These are phyloP conservation scores for Eupeodes corollae DNA, from an alignment of 1,140 invertebrate genomes.

Conservation along the genomic window DNA sequence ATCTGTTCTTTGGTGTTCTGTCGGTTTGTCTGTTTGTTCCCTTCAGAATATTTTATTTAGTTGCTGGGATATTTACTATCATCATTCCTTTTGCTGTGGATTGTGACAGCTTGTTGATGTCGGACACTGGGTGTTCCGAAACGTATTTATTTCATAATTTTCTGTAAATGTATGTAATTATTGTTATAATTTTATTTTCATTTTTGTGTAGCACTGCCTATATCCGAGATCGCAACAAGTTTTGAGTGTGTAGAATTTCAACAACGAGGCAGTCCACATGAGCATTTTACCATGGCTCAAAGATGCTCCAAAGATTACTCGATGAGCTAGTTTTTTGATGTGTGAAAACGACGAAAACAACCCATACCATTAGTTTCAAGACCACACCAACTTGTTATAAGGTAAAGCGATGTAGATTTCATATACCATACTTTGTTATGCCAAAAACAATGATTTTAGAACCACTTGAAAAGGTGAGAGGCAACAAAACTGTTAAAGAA, in stretches of 20 bases:
- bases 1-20: too few relatives aligned
- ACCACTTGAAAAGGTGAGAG: neutral
- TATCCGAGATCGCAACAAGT: neutral
- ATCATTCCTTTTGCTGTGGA: too few relatives aligned
- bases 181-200: too few relatives aligned
- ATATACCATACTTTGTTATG: neutral
- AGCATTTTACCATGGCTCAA: conserved; percentile 5
- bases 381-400: conserved; percentile 3
- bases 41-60: too few relatives aligned
- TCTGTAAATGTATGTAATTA: too few relatives aligned
- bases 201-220: too few relatives aligned
- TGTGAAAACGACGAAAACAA: conserved; percentile 3
- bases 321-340: neutral
- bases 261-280: conserved; percentile 2
- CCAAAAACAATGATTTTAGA: neutral
- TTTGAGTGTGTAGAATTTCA: conserved; percentile 7
- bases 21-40: too few relatives aligned
- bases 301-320: conserved; percentile 1
- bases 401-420: neutral
- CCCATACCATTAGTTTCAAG: neutral
- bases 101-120: too few relatives aligned
- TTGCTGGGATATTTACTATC: too few relatives aligned
- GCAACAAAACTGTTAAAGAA: neutral
- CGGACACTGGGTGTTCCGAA: too few relatives aligned
- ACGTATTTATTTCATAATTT: too few relatives aligned